Percentiles rank a stretch among this genome's conserved stretches.
These are phyloP conservation scores for Drosophila bifasciata DNA, from an alignment of 1,140 invertebrate species.

Conservation along the genomic window DNA sequence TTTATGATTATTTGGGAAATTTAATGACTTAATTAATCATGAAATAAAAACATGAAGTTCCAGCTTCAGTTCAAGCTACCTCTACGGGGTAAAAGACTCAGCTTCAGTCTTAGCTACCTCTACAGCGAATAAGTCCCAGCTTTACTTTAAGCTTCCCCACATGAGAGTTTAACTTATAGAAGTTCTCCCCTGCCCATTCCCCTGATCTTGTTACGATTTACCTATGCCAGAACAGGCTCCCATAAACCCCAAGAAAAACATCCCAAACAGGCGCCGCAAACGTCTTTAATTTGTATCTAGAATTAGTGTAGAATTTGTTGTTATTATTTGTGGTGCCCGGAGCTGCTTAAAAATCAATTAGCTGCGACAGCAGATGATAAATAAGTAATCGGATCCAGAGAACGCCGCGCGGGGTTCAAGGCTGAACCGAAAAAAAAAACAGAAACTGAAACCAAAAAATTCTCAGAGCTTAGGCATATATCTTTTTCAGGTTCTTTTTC, in stretches of 20 bases:
- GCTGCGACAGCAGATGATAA: constrained; percentile 50
- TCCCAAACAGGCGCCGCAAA: constrained; percentile 45
- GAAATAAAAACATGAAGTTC: not conserved
- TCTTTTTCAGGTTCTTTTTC: constrained; percentile 26
- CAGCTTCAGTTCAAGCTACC: not conserved
- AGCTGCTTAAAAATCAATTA: constrained; percentile 74
- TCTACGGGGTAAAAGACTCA: too few species aligned
- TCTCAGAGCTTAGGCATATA: constrained; percentile 11
- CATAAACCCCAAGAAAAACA: constrained; percentile 45
- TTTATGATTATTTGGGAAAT: too few species aligned
- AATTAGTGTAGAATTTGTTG: constrained; percentile 21
- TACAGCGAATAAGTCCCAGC: too few species aligned
- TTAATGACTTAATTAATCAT: constrained; percentile 14
- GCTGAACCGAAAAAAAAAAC: constrained; percentile 38
- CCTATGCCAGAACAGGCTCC: constrained; percentile 26
- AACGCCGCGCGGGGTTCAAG: constrained; percentile 60
- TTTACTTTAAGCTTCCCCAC: not conserved
- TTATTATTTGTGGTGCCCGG: constrained; percentile 27
- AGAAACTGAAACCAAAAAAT: constrained; percentile 33
- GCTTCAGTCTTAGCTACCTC: not conserved
- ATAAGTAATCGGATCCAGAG: constrained; percentile 63
- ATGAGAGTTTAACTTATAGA: too few species aligned
- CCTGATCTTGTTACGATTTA: constrained; percentile 24
- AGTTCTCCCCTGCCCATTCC: constrained; percentile 15
- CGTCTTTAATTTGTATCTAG: not conserved